A percentile compares a stretch with the other conserved stretches of the same genome.
Conservation (phyloP, 2,888 invertebrate species). For the Peribatodes rhomboidaria region DNA sequence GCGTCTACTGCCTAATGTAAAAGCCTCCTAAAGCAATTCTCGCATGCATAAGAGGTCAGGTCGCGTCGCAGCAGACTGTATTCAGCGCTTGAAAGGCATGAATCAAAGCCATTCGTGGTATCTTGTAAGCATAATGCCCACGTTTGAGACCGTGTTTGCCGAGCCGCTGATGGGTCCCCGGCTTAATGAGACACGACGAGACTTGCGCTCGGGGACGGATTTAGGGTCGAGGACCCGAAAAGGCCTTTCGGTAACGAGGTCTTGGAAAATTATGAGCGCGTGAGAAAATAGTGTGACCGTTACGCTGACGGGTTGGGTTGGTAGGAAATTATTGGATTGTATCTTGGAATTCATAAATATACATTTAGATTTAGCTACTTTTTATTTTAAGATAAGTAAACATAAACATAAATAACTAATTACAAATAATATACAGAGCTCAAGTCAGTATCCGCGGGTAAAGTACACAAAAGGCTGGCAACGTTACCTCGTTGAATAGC, state of each 20-base stretch:
- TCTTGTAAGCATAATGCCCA: slow-evolving; percentile 44
- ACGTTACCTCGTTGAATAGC: too few relatives aligned
- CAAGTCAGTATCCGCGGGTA: too few relatives aligned
- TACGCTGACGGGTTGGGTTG: too few relatives aligned
- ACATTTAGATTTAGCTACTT: too few relatives aligned
- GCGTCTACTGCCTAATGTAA: neutral
- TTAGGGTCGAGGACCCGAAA: neutral
- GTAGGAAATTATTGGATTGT: too few relatives aligned
- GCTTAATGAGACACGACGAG: slow-evolving; percentile 39
- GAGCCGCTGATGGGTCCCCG: slow-evolving; percentile 41
- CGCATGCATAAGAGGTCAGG: slow-evolving; percentile 29
- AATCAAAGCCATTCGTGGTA: slow-evolving; percentile 41
- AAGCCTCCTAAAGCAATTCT: slow-evolving; percentile 5
- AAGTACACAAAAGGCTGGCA: too few relatives aligned
- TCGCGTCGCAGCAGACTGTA: slow-evolving; percentile 31
- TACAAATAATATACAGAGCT: too few relatives aligned
- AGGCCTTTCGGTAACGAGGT: neutral
- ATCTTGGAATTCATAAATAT: too few relatives aligned
- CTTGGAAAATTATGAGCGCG: neutral
- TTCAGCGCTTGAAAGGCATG: slow-evolving; percentile 33
- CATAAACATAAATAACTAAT: too few relatives aligned
- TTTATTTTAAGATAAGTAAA: too few relatives aligned
- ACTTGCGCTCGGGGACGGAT: slow-evolving; percentile 12
- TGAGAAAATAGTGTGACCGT: neutral
- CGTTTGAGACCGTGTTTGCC: slow-evolving; percentile 46